These are phyloP conservation scores for Tenrec ecaudatus DNA, from an alignment of 2,113 vertebrate genomes.

Conservation along the genomic window DNA sequence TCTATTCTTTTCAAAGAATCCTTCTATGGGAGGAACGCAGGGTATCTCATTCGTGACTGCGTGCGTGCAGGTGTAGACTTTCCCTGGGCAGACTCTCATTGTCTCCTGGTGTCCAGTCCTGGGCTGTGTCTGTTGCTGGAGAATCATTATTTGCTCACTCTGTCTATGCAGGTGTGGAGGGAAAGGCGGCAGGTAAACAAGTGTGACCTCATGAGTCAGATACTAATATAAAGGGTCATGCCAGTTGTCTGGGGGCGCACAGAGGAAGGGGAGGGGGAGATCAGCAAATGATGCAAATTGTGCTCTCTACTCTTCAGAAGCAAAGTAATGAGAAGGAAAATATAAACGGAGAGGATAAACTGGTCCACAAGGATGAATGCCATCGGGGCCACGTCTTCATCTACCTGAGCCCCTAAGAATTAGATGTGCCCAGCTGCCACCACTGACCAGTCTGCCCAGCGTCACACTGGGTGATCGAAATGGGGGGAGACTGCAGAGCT, in stretches of 20 bases:
- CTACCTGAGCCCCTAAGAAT: too few species aligned
- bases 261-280: too few species aligned
- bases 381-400: not conserved
- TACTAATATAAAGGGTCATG: not conserved
- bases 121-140: rapidly evolving
- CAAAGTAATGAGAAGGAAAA: not conserved
- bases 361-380: not conserved
- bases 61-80: too few species aligned
- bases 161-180: not conserved
- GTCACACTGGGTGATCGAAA: not conserved
- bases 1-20: not conserved
- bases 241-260: too few species aligned
- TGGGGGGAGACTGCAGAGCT: not conserved
- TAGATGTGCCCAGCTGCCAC: not conserved
- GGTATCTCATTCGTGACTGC: too few species aligned
- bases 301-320: not conserved
- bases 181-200: not conserved
- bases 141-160: too few species aligned
- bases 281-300: not conserved
- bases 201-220: not conserved
- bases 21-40: not conserved
- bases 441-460: not conserved
- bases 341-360: not conserved
- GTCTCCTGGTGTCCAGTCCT: not conserved
- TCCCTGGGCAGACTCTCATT: not conserved